Base-by-base conservation (phyloP, 2,113 vertebrate species). In the Cairina moschata region DNA sequence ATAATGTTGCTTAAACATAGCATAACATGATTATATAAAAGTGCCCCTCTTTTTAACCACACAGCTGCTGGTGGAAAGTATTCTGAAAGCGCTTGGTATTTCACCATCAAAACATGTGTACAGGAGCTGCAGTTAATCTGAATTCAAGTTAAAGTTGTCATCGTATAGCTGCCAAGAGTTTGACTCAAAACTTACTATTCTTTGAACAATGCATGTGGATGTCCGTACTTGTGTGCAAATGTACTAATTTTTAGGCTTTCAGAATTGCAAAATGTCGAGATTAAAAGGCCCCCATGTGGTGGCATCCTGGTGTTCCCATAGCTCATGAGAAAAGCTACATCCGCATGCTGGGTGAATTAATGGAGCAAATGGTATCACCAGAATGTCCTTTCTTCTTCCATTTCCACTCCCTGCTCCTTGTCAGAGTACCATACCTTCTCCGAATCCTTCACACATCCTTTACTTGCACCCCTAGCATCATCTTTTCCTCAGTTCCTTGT, bases 241-340 rank as follows among this genome's bases (percentile, higher is more conserved):
- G 4, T 3, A 1, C 32, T 1, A 26, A 50, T 77, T 86, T 77
- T 50, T 34, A 62, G 32, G 26, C 15, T 86, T 38, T 74, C 17
- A 62, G 44, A 92, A 62, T 0, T 23, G 36, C 36, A 65, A 40
- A 40, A 11, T 20, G 62, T 65, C 11, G 59, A 76, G 22, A 68
- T 1, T 16, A 26, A 91, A 83, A 80, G 23, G 44, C 5, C n/a
- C 11, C 34, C 20, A 3, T 3, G 11, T 42, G 48, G 29, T 55
- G 71, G 60, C 6, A 44, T 18, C 17, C 40, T 81, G 26, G 31
- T 67, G 29, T 13, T 73, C 10, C 17, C 26, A 86, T 16, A 4
- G 26, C 34, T 66, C 2, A 3, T 11, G 55, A 91, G 46, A 67
- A 86, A 44, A 72, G 21, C 42, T 0, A 0, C 4, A 75, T 11